These are phyloP conservation scores for Hybos culiciformis DNA, from an alignment of 2,888 invertebrate species.

Conservation along the genomic window DNA sequence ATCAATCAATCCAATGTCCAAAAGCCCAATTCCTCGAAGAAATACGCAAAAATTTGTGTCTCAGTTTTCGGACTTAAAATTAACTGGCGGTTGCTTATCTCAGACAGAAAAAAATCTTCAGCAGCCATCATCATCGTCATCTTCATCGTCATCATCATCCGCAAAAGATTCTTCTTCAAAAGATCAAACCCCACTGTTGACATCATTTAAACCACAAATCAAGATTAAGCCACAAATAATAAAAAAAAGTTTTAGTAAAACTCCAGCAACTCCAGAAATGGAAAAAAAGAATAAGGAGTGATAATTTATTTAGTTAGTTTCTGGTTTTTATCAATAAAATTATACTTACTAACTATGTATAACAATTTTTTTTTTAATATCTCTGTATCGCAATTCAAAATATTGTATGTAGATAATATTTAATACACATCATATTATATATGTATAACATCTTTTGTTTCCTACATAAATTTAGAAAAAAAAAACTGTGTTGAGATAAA, in stretches of 20 bases:
- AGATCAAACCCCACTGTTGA: conserved; percentile 15
- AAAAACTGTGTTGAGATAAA: no score
- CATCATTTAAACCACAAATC: conserved; percentile 51
- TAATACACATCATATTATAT: no score
- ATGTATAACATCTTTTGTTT: no score
- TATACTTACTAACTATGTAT: no score
- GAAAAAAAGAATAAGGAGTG: conserved; percentile 5
- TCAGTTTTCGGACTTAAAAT: conserved; percentile 49
- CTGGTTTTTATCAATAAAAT: no score
- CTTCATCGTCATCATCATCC: conserved; percentile 22
- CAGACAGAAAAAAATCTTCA: conserved; percentile 8
- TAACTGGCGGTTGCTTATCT: conserved; percentile 41
- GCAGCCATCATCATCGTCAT: background rate
- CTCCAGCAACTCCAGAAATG: conserved; percentile 17
- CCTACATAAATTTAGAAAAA: no score
- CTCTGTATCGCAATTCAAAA: no score
- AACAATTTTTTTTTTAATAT: no score
- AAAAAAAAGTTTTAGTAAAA: conserved; percentile 41
- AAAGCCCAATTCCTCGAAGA: conserved; percentile 43
- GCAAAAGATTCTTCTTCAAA: conserved; percentile 11
- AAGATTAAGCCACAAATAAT: conserved; percentile 72
- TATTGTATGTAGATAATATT: no score
- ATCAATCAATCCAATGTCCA: conserved; percentile 11
- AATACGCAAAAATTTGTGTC: conserved; percentile 49
- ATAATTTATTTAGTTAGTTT: no score